These are phyloP conservation scores for Calosoma granatense DNA, from an alignment of 1,140 invertebrate species.

Conservation along the genomic window DNA sequence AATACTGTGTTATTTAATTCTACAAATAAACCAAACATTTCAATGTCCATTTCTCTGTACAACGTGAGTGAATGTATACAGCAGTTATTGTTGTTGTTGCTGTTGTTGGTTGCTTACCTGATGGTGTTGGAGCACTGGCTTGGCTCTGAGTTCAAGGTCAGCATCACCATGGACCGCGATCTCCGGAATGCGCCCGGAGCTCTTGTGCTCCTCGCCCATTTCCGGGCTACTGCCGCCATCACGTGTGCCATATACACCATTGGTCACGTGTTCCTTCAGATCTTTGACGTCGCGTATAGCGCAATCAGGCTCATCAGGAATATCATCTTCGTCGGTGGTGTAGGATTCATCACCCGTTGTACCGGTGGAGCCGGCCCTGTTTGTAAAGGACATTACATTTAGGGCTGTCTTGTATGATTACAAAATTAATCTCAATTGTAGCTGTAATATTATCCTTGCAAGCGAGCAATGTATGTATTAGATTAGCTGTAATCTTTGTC, in stretches of 20 bases:
- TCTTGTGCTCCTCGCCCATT: slow-evolving; percentile 3
- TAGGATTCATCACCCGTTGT: slow-evolving; percentile 46
- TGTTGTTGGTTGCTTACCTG: too few species aligned
- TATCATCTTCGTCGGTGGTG: slow-evolving; percentile 42
- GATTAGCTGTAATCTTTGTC: too few species aligned
- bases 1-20: too few species aligned
- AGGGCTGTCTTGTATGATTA: too few species aligned
- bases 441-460: too few species aligned
- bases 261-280: neutral
- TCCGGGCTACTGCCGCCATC: neutral
- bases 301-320: slow-evolving; percentile 39
- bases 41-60: too few species aligned
- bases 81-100: too few species aligned
- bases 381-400: too few species aligned
- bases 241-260: neutral
- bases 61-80: too few species aligned
- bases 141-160: neutral
- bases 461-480: too few species aligned
- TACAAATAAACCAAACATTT: too few species aligned
- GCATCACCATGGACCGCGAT: neutral
- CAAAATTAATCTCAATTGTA: too few species aligned
- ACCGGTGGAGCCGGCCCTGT: slow-evolving; percentile 40
- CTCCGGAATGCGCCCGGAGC: neutral
- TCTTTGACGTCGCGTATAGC: slow-evolving; percentile 17
- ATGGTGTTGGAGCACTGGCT: neutral